Conservation (phyloP, 1,140 invertebrate species). For the Chelonus insularis region DNA sequence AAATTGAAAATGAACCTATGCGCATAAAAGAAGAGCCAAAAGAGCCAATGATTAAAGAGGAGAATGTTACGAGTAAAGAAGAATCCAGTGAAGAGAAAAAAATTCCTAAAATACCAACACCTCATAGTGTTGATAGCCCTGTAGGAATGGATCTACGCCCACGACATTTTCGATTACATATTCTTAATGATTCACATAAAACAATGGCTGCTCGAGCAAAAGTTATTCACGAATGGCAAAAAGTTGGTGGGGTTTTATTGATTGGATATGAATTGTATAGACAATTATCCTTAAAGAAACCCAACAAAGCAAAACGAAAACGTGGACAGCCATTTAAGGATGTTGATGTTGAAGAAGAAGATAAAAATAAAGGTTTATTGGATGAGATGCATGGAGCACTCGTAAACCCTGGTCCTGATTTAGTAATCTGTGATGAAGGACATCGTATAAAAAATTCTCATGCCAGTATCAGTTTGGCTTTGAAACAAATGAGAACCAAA, state of each 20-base stretch:
- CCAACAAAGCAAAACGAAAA: constrained; percentile 54
- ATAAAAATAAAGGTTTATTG: constrained; percentile 82
- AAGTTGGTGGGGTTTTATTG: constrained; percentile 87
- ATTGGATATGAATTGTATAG: constrained; percentile 98
- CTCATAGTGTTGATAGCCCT: constrained; percentile 49
- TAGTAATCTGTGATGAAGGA: constrained; percentile 95
- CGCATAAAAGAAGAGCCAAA: constrained; percentile 42
- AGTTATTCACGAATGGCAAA: constrained; percentile 81
- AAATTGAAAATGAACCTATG: constrained; percentile 39
- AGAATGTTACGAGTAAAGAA: constrained; percentile 50
- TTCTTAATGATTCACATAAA: constrained; percentile 94
- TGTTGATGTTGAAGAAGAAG: constrained; percentile 67
- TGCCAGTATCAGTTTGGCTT: constrained; percentile 87
- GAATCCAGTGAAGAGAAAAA: constrained; percentile 59
- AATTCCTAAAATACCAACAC: constrained; percentile 46
- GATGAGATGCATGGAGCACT: constrained; percentile 86
- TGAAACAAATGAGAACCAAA: constrained; percentile 90
- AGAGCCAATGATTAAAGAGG: constrained; percentile 41
- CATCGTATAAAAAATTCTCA: constrained; percentile 96
- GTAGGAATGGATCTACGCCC: constrained; percentile 60
- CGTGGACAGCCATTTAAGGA: constrained; percentile 55
- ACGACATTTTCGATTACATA: constrained; percentile 83
- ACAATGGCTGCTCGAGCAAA: constrained; percentile 81
- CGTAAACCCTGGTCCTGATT: constrained; percentile 89
- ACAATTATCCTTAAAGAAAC: constrained; percentile 79